phyloP scores from a whole-genome alignment of 2,888 invertebrate species.

The Drosophila quasianomalipes region DNA sequence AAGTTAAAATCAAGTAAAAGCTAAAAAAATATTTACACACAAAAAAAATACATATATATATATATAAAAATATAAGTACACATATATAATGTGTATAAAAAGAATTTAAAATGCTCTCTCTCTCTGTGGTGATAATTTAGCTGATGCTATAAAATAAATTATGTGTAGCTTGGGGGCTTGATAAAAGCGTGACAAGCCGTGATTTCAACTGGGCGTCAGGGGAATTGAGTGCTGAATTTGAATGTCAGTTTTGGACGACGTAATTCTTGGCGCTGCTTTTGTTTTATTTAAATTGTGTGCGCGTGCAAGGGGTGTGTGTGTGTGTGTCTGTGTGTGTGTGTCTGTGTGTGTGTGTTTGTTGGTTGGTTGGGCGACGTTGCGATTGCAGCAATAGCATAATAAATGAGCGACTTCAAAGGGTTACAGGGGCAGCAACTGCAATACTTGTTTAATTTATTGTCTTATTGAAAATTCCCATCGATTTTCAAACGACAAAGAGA shows the following conservation, averaged over 20 bases:
- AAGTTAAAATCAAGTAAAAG: constrained; percentile 6
- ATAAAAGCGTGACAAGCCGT: constrained; percentile 38
- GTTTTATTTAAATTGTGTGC: constrained; percentile 2
- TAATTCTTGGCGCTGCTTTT: constrained; percentile 28
- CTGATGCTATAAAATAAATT: constrained; percentile 63
- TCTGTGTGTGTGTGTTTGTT: constrained; percentile 11
- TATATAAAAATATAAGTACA: constrained; percentile 9
- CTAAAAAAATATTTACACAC: background rate
- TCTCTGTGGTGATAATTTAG: constrained; percentile 61
- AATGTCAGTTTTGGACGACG: constrained; percentile 40
- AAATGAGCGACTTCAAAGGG: constrained; percentile 68
- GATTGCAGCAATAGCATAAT: constrained; percentile 74
- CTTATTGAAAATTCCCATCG: constrained; percentile 73
- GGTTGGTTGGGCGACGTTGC: constrained; percentile 31
- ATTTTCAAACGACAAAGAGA: constrained; percentile 28
- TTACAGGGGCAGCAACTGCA: constrained; percentile 24
- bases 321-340: background rate
- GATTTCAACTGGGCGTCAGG: constrained; percentile 16
- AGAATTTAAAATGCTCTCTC: constrained; percentile 57
- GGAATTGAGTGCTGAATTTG: constrained; percentile 40
- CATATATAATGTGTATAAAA: constrained; percentile 34
- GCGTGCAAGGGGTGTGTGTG: background rate
- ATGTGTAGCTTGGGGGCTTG: constrained; percentile 39
- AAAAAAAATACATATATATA: background rate
- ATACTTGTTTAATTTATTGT: constrained; percentile 64